Conservation (phyloP, 1,140 invertebrate species). For the Cataglyphis hispanica region DNA sequence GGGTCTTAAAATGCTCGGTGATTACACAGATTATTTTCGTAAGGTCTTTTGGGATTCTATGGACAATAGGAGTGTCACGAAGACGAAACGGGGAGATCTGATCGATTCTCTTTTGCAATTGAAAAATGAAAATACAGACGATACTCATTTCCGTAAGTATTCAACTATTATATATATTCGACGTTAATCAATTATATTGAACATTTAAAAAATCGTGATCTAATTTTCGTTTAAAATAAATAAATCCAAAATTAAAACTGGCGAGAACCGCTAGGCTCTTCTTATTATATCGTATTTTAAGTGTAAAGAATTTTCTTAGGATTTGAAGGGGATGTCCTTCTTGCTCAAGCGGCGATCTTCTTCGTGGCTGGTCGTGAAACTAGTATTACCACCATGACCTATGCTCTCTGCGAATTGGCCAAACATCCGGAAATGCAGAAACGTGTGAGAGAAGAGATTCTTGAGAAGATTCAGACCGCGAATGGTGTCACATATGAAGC, state of each 20-base stretch:
- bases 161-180: neutral
- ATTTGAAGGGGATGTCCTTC: slow-evolving; percentile 70
- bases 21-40: slow-evolving; percentile 65
- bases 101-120: slow-evolving; percentile 82
- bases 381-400: slow-evolving; percentile 84
- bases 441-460: slow-evolving; percentile 87
- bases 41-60: slow-evolving; percentile 82
- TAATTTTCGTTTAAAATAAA: neutral
- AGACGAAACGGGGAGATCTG: slow-evolving; percentile 81
- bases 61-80: slow-evolving; percentile 76
- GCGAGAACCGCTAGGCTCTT: too few relatives aligned
- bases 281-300: neutral
- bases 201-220: neutral
- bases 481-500: slow-evolving; percentile 71
- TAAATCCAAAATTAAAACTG: neutral
- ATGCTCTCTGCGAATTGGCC: slow-evolving; percentile 83
- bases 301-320: slow-evolving; percentile 32
- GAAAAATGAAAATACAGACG: slow-evolving; percentile 80
- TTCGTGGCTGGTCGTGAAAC: slow-evolving; percentile 87
- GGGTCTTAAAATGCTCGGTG: neutral
- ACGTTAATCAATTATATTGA: neutral
- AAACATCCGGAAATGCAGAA: slow-evolving; percentile 77
- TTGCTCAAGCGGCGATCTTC: slow-evolving; percentile 81
- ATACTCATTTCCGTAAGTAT: slow-evolving; percentile 79
- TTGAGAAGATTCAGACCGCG: slow-evolving; percentile 77